phyloP scores from a whole-genome alignment of 2,797 vertebrate genomes.

The Poecilia picta region DNA sequence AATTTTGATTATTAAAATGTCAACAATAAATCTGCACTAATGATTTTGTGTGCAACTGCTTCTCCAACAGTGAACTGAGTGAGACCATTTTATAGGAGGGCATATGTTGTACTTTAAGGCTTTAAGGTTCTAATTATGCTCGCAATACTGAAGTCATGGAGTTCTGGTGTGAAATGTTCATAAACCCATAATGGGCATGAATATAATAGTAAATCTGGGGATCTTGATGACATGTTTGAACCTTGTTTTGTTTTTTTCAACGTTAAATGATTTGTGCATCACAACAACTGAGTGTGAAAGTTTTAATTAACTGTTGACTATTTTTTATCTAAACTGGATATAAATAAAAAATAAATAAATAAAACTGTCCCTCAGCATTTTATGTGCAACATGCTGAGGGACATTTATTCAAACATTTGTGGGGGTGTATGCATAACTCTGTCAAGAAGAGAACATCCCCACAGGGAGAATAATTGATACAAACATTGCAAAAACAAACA shows the following conservation, averaged over 20 bases:
- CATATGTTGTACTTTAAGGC: neutral
- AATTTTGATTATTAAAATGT: conserved; percentile 6
- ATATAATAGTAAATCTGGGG: neutral
- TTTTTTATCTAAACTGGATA: neutral
- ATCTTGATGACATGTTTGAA: neutral
- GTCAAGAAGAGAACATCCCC: neutral
- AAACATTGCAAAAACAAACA: neutral
- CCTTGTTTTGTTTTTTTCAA: neutral
- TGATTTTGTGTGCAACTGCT: neutral
- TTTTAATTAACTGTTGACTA: neutral
- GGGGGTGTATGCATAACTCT: neutral
- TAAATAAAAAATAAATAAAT: neutral
- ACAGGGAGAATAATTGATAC: neutral
- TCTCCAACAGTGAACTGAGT: neutral
- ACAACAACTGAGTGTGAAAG: neutral
- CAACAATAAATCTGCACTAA: neutral
- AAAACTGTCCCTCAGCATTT: neutral
- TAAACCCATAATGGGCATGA: neutral
- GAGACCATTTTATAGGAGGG: neutral
- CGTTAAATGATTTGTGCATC: neutral
- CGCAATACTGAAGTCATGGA: neutral
- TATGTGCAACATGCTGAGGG: neutral
- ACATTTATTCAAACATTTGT: neutral
- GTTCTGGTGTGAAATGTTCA: neutral
- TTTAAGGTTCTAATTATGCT: neutral